Percentiles rank a stretch among this genome's conserved stretches.
These are phyloP conservation scores for Eira barbara DNA, from an alignment of 2,113 vertebrate genomes.

Conservation along the genomic window DNA sequence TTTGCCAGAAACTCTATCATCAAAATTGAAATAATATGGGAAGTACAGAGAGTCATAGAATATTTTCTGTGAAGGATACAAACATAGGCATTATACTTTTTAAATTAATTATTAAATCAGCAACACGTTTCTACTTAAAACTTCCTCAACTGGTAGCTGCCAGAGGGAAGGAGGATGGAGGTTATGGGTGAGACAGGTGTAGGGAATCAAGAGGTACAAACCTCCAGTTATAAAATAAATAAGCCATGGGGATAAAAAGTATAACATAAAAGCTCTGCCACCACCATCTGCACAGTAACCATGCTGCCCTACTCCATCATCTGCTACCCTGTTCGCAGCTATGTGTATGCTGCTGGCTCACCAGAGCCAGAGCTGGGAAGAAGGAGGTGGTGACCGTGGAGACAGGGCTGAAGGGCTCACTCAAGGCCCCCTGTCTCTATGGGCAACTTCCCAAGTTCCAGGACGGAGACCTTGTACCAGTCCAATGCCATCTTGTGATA, in stretches of 20 bases:
- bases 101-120: conserved; percentile 3
- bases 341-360: neutral
- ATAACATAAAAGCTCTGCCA: neutral
- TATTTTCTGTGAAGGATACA: neutral
- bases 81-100: neutral
- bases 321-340: neutral
- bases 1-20: neutral
- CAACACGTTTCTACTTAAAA: conserved; percentile 26
- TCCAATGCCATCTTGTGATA: neutral
- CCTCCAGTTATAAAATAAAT: neutral
- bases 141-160: neutral
- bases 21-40: neutral
- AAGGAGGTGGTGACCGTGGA: neutral
- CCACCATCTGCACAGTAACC: neutral
- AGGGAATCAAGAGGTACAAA: neutral
- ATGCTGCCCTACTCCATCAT: neutral
- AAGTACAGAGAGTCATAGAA: neutral
- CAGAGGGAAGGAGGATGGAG: neutral
- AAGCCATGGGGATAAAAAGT: neutral
- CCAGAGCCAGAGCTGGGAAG: neutral
- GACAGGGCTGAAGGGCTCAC: neutral
- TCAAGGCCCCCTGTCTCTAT: neutral
- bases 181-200: neutral
- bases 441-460: neutral
- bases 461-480: neutral